These are phyloP conservation scores for Lucinisca nassula DNA, from an alignment of 2,888 invertebrate genomes.

Conservation along the genomic window DNA sequence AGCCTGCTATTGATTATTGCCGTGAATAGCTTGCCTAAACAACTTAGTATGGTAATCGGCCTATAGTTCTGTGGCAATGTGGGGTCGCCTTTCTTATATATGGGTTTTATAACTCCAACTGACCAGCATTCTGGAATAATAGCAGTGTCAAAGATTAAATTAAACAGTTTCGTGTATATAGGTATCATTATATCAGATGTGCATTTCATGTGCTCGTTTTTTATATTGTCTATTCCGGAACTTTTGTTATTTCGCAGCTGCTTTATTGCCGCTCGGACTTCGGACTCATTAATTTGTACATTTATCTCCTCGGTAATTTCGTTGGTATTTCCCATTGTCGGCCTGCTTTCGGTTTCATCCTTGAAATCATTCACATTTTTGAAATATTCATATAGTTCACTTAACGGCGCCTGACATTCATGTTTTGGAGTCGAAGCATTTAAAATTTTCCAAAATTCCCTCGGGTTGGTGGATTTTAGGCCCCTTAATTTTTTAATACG, in stretches of 20 bases:
- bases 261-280: not conserved
- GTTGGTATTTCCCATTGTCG: not conserved
- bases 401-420: not conserved
- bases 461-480: not conserved
- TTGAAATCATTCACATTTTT: not conserved
- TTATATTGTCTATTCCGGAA: not conserved
- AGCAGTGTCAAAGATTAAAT: not conserved
- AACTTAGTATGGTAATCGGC: not conserved
- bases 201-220: not conserved
- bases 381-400: not conserved
- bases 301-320: not conserved
- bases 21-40: not conserved
- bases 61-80: not conserved
- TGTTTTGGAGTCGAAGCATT: not conserved
- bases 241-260: not conserved
- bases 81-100: not conserved
- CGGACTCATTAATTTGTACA: not conserved
- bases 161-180: not conserved
- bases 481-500: not conserved
- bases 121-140: not conserved
- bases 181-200: not conserved
- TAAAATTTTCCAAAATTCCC: not conserved
- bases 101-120: not conserved
- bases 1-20: not conserved
- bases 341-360: not conserved